Conservation (phyloP, 2,113 vertebrate genomes). For the Bujurquina vittata region DNA sequence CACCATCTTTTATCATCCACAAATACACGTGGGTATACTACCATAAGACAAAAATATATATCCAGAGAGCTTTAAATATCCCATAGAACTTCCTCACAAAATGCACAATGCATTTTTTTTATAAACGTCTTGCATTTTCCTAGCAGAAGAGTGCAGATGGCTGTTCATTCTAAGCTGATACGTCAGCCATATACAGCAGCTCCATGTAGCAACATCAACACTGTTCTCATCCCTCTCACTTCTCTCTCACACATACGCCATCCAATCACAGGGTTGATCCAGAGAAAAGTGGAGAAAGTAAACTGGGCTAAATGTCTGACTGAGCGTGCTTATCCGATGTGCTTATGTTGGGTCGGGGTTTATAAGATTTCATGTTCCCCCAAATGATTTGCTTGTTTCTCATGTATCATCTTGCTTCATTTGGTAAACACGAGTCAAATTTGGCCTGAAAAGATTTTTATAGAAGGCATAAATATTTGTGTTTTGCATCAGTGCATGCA, state of each 20-base stretch:
- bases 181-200: conserved; percentile 14
- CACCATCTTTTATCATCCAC: conserved; percentile 29
- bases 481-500: not conserved
- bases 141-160: conserved; percentile 22
- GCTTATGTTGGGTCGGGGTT: conserved; percentile 1
- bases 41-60: not conserved
- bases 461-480: not conserved
- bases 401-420: not conserved
- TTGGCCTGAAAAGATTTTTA: not conserved
- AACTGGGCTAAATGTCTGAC: conserved; percentile 11
- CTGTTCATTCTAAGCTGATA: conserved; percentile 16
- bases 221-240: conserved; percentile 32
- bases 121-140: not conserved
- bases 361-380: conserved; percentile 3
- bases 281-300: conserved; percentile 19
- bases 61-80: not conserved
- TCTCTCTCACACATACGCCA: conserved; percentile 20
- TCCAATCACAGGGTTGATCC: conserved; percentile 24
- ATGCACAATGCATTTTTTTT: not conserved
- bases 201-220: conserved; percentile 30
- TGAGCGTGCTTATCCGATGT: not conserved
- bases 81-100: not conserved
- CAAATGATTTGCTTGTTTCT: conserved; percentile 4
- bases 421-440: not conserved
- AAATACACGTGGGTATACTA: not conserved